phyloP scores from a whole-genome alignment of 1,140 invertebrate genomes.

The Chrysomallon squamiferum region DNA sequence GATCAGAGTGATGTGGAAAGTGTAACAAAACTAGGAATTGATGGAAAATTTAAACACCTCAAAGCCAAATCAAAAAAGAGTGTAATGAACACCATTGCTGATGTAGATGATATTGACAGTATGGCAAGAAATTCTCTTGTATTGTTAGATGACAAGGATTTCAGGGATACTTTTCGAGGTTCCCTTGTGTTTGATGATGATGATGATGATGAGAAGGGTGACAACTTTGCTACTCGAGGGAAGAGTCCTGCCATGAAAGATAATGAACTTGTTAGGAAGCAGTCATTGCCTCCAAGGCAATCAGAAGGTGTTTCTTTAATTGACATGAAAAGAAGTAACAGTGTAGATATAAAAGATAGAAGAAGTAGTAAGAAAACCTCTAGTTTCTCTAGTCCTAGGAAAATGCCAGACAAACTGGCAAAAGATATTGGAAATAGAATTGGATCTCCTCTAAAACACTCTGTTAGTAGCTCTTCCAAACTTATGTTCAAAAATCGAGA shows the following conservation, averaged over 20 bases:
- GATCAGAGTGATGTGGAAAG: conserved; percentile 42
- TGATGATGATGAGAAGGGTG: conserved; percentile 42
- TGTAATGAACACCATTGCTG: conserved; percentile 46
- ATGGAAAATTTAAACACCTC: conserved; percentile 27
- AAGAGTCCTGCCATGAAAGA: not conserved
- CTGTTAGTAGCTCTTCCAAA: conserved; percentile 42
- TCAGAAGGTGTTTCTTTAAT: not conserved
- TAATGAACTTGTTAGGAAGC: not conserved
- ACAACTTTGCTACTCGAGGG: conserved; percentile 23
- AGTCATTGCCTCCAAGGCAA: not conserved
- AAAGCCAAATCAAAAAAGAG: conserved; percentile 26
- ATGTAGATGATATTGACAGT: conserved; percentile 56
- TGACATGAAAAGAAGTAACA: not conserved
- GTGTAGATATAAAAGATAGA: conserved; percentile 4
- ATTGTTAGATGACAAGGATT: conserved; percentile 46
- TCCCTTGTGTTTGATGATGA: conserved; percentile 51
- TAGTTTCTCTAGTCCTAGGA: conserved; percentile 44
- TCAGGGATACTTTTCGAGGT: conserved; percentile 31
- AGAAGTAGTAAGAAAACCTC: conserved; percentile 15
- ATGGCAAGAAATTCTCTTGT: conserved; percentile 46
- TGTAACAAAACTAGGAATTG: conserved; percentile 32
- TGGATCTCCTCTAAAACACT: conserved; percentile 36
- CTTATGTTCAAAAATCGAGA: conserved; percentile 47
- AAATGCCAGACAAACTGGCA: conserved; percentile 52
- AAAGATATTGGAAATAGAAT: conserved; percentile 55